A percentile compares a stretch with the other conserved stretches of the same genome.
Conservation (phyloP, 2,797 vertebrate genomes). For the Tangara arthus region DNA sequence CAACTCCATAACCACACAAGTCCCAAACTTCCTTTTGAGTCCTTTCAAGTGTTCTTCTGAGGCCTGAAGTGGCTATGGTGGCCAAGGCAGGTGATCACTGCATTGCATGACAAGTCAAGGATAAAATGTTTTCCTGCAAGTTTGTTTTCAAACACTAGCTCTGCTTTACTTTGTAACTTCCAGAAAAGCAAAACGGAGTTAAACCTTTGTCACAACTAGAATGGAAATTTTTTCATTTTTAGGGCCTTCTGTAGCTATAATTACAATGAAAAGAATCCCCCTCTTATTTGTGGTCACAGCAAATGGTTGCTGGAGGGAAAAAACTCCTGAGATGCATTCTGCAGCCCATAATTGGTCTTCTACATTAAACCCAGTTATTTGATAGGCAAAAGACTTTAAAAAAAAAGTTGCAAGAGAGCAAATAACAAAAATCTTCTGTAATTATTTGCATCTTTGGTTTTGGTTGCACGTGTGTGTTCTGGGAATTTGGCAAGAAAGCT, state of each 20-base stretch:
- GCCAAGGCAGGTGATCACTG: not conserved
- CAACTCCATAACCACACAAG: not conserved
- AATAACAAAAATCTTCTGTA: not conserved
- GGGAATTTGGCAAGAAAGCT: not conserved
- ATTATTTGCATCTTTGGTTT: not conserved
- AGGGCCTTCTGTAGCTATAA: not conserved
- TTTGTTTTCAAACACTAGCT: not conserved
- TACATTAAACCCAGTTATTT: not conserved
- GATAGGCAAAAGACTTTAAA: not conserved
- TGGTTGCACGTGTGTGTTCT: not conserved
- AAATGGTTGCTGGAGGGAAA: not conserved
- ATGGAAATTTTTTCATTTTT: not conserved
- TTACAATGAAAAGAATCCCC: not conserved
- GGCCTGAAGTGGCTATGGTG: not conserved
- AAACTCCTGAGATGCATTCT: not conserved
- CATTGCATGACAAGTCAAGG: not conserved
- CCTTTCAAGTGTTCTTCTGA: not conserved
- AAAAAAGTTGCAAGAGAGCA: not conserved
- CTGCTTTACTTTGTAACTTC: not conserved
- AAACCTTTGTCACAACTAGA: not conserved
- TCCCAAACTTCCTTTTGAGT: conserved; percentile 39
- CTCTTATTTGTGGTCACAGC: not conserved
- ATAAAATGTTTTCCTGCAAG: not conserved
- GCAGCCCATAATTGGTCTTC: not conserved
- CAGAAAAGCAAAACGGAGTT: not conserved